Percentiles rank a stretch among this genome's conserved stretches.
These are phyloP conservation scores for Delia radicum DNA, from an alignment of 1,140 invertebrate genomes.

Conservation along the genomic window DNA sequence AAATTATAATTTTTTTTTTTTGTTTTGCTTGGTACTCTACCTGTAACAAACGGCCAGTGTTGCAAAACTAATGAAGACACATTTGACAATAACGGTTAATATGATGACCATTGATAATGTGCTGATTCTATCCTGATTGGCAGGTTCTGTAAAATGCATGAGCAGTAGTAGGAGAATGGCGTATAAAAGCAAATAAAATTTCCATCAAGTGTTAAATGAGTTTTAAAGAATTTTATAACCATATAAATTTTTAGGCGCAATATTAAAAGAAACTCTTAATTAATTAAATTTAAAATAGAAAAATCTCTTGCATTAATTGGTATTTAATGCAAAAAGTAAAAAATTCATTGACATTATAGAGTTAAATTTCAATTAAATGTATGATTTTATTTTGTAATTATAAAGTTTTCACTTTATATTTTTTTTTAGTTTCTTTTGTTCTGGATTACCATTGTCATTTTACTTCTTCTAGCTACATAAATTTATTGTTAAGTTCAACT, in stretches of 20 bases:
- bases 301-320: too few species aligned
- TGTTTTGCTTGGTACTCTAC: constrained; percentile 65
- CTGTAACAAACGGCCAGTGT: constrained; percentile 94
- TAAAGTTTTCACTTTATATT: too few species aligned
- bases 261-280: too few species aligned
- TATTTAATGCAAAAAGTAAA: too few species aligned
- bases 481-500: neutral
- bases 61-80: constrained; percentile 92
- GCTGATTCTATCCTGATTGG: constrained; percentile 77
- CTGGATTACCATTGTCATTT: neutral
- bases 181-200: constrained; percentile 27
- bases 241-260: too few species aligned
- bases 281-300: too few species aligned
- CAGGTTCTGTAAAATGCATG: constrained; percentile 65
- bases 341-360: too few species aligned
- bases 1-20: neutral
- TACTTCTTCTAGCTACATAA: neutral
- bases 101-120: constrained; percentile 88
- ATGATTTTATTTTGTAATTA: too few species aligned
- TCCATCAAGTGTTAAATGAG: too few species aligned
- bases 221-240: too few species aligned
- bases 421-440: neutral
- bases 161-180: neutral
- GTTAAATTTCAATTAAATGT: too few species aligned
- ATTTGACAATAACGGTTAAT: constrained; percentile 86